Evolutionary conservation across 2,888 invertebrate genomes (phyloP), one percentile per base, ranked within the genome.

Genomic region (Dryadula phaetusa): DNA sequence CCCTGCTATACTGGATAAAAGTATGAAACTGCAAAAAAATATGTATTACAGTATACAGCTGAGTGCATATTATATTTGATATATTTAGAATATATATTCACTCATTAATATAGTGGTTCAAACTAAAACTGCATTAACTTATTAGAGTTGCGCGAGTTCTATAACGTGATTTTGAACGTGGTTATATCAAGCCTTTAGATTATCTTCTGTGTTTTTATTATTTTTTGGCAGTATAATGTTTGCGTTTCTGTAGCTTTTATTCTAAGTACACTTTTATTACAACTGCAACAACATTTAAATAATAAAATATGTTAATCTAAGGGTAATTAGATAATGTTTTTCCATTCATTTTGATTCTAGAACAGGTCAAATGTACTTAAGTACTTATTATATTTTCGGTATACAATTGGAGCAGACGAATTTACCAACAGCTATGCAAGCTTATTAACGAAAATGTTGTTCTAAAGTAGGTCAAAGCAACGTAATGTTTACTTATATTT

Each of bases 371-470:
- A 44, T 14, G 25, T 28, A 28, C 42, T 44, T 14, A 28, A 42
- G 28, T 61, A 40, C 20, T 61, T 22, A 22, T 47, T 47, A 61
- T 20, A 47, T 46, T 61, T 61, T 61, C 10, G 61, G 46, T 20
- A 20, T 61, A 61, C 20, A 61, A 47, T 47, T 61, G 22, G 32
- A 47, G 61, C 61, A 46, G 47, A 47, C 20, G 32, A 61, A 60
- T 44, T 60, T 47, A 47, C 22, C 34, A 61, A 61, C 18, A 61
- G 47, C 22, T 47, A 16, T 60, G 20, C 32, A 34, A 61, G 32
- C 47, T 61, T 61, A 60, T 44, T 60, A 60, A 44, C 16, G 25
- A 44, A 60, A 28, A 32, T 60, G 28, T 58, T 44, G 28, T 60
- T 60, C 18, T 44, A 32, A 60, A 60, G 37, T 58, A 58, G 58